Base-by-base conservation (phyloP, 2,113 vertebrate species). In the Microtus pennsylvanicus region DNA sequence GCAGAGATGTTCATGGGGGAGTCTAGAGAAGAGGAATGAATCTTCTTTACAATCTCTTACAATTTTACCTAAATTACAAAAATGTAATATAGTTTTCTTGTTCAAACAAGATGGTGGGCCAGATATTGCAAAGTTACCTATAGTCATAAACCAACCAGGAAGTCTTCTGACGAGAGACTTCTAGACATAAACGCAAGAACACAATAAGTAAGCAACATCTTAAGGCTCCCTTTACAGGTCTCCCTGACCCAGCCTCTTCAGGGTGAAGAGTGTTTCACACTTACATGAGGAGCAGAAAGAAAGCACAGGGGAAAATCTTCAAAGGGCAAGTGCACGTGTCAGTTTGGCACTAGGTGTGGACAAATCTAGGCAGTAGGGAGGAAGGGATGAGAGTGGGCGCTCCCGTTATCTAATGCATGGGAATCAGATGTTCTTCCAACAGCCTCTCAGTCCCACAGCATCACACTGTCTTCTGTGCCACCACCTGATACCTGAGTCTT, bases 1-100 rank as follows among this genome's bases (percentile, higher is more conserved):
- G 70, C 45, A 0, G 94, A 90, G 16, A 94, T 30, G 16, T 0
- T 88, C 26, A 2, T 22, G 2, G 28, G 6, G n/a, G 83, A 86
- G 16, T 97, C 97, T 98, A 69, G 52, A 67, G 19, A 28, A 55
- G 42, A 81, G 69, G 33, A 93, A 2, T 82, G 8, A 89, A 22
- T 1, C 35, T 91, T 82, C 67, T 82, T 87, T 67, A 89, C 35
- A 69, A 38, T 65, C 22, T 89, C 5, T 38, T 14, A 74, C 26
- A 30, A 63, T 38, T 74, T 77, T 50, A 85, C 55, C 47, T 38
- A 63, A 83, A 65, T 35, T 74, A 70, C 89, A 42, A 52, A 96
- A 89, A 33, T n/a, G 17, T 45, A 93, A 61, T 55, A 58, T 16
- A 16, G 38, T 47, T 11, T 75, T 95, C 78, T 76, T 92, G 50